Base-by-base conservation (phyloP, 2,113 vertebrate species). In the Galemys pyrenaicus region DNA sequence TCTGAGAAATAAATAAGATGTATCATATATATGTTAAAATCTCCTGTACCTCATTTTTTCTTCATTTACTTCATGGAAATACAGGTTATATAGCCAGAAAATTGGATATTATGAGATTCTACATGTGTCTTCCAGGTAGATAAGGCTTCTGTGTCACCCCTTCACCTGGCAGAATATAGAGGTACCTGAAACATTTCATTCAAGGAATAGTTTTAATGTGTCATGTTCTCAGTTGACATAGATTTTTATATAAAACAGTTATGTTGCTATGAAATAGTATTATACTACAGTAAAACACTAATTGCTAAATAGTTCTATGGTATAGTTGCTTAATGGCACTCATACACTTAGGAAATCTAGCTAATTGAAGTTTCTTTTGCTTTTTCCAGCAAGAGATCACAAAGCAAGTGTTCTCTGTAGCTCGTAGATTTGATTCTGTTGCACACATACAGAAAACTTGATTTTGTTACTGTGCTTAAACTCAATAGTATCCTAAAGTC, bases 1-100 rank as follows among this genome's bases (percentile, higher is more conserved):
- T 80, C 15, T 90, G 17, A 68, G 41, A 41, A 79, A 75, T 58
- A 78, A n/a, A 54, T 49, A 51, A 84, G 54, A 39, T 46, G 3
- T 9, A 32, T 86, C 12, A 93, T 51, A 28, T 13, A 22, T 95
- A 91, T 94, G 8, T 58, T 82, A 85, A 39, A 12, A 4, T 95
- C 9, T 60, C 51, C 49, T 19, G 41, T 95, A 95, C 65, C 41
- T 35, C 1, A 44, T 93, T 97, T 96, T 85, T 74, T 30, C 9
- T 37, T 91, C 24, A 11, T 19, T 75, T 49, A 46, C 11, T 37
- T 4, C 10, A 39, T 75, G 20, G 30, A n/a, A 3, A n/a, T 35
- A 65, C 11, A 67, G 11, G 12, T 41, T 30, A 94, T 46, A 37
- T 6, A 81, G 64, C 70, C 37, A 70, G 11, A 81, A 70, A 12